Percentiles rank a stretch among this genome's conserved stretches.
These are phyloP conservation scores for Triops longicaudatus DNA, from an alignment of 1,140 invertebrate species.

Conservation along the genomic window DNA sequence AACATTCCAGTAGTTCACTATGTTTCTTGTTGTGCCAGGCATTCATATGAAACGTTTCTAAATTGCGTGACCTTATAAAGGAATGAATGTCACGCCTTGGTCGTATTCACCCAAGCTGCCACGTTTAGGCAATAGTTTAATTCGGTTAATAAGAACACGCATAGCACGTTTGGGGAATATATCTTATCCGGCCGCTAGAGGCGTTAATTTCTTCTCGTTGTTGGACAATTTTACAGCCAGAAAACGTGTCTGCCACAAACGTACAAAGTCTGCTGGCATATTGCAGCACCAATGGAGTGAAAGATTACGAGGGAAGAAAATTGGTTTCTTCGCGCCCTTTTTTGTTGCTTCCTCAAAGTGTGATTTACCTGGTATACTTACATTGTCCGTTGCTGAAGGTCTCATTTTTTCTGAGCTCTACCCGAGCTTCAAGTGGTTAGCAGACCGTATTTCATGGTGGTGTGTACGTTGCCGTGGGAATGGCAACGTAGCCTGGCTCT, in stretches of 20 bases:
- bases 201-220: background rate
- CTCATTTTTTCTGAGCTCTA: background rate
- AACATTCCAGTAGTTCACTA: background rate
- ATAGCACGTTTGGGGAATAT: background rate
- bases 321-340: background rate
- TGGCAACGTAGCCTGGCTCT: background rate
- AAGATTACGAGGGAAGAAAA: background rate
- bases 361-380: background rate
- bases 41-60: background rate
- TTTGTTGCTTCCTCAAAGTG: background rate
- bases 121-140: background rate
- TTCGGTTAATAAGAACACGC: background rate
- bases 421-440: background rate
- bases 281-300: background rate
- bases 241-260: no score
- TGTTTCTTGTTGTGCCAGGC: background rate
- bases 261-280: no score
- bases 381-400: background rate
- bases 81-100: conserved; percentile 5
- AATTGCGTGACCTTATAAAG: background rate
- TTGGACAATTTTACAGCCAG: background rate
- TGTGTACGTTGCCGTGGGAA: background rate
- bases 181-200: background rate
- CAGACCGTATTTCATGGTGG: background rate
- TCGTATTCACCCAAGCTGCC: background rate